Conservation (phyloP, 2,113 vertebrate species). For the Ammodytes dubius region DNA sequence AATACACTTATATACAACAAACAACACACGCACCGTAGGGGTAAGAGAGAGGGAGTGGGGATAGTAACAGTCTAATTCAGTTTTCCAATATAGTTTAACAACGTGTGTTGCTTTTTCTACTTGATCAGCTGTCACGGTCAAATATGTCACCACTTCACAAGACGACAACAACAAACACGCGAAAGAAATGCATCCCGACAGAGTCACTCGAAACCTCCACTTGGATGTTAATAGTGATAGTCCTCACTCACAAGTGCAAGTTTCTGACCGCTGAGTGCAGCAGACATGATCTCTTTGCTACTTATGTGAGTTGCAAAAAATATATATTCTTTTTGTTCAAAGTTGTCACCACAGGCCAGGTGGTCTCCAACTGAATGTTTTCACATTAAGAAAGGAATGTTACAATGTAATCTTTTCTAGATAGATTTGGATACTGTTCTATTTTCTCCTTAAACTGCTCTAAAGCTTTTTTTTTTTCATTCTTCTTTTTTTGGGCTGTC, state of each 20-base stretch:
- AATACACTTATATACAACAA: conserved; percentile 64
- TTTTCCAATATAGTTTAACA: conserved; percentile 70
- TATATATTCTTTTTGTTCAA: conserved; percentile 21
- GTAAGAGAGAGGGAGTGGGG: conserved; percentile 39
- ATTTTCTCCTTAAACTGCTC: conserved; percentile 52
- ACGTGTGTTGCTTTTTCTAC: conserved; percentile 61
- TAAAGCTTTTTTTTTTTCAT: conserved; percentile 37
- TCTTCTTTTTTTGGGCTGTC: conserved; percentile 61
- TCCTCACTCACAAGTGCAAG: conserved; percentile 75
- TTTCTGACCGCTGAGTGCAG: conserved; percentile 50
- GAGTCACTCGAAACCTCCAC: conserved; percentile 70
- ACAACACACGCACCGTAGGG: conserved; percentile 67
- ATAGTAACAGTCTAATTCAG: conserved; percentile 78
- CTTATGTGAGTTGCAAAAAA: conserved; percentile 72
- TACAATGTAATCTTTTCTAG: conserved; percentile 58
- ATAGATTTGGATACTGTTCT: conserved; percentile 63
- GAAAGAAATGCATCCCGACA: conserved; percentile 74
- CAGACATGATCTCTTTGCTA: conserved; percentile 64
- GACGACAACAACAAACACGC: conserved; percentile 68
- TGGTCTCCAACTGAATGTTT: conserved; percentile 67
- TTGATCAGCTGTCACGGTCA: conserved; percentile 73
- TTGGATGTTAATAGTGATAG: conserved; percentile 67
- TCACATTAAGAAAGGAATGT: conserved; percentile 77
- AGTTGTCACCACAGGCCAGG: conserved; percentile 62
- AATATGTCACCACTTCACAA: conserved; percentile 76